Evolutionary conservation across 2,888 invertebrate genomes (phyloP).

Genomic region (Scaptomyza reducta): DNA sequence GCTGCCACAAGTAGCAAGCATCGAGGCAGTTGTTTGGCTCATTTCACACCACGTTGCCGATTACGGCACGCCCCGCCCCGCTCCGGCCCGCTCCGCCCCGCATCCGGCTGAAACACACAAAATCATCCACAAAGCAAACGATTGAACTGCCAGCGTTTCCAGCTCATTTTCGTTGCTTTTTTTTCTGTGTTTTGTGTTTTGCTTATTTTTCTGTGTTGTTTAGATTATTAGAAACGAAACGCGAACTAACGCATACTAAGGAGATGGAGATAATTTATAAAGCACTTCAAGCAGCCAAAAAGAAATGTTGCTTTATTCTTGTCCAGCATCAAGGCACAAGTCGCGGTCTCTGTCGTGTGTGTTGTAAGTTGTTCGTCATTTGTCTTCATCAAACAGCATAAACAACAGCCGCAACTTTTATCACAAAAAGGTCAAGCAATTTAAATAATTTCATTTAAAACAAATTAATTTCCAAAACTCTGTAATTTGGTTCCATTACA

Average conservation of each 20-base stretch:
- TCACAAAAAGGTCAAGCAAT: slow-evolving; percentile 47
- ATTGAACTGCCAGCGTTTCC: slow-evolving; percentile 12
- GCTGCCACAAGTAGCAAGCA: slow-evolving; percentile 28
- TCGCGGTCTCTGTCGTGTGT: slow-evolving; percentile 5
- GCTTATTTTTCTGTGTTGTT: slow-evolving; percentile 53
- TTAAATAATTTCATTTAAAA: too few species aligned
- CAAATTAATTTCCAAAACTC: too few species aligned
- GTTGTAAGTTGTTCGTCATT: slow-evolving; percentile 54
- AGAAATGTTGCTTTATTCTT: slow-evolving; percentile 24
- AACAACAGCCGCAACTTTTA: slow-evolving; percentile 59
- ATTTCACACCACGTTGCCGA: slow-evolving; percentile 69
- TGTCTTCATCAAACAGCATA: slow-evolving; percentile 52
- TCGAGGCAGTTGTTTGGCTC: slow-evolving; percentile 56
- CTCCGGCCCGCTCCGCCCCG: slow-evolving; percentile 32
- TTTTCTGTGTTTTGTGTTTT: slow-evolving; percentile 18
- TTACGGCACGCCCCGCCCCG: slow-evolving; percentile 32
- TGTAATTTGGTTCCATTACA: too few species aligned
- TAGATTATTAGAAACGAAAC: slow-evolving; percentile 70
- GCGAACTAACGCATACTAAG: slow-evolving; percentile 55
- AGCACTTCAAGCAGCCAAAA: slow-evolving; percentile 59
- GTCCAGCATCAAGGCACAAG: slow-evolving; percentile 5
- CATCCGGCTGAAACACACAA: slow-evolving; percentile 38
- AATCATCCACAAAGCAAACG: slow-evolving; percentile 16
- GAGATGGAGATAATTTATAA: slow-evolving; percentile 75
- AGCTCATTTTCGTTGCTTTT: slow-evolving; percentile 17